These are phyloP conservation scores for Melitaea athalia DNA, from an alignment of 2,888 invertebrate genomes.

Conservation along the genomic window DNA sequence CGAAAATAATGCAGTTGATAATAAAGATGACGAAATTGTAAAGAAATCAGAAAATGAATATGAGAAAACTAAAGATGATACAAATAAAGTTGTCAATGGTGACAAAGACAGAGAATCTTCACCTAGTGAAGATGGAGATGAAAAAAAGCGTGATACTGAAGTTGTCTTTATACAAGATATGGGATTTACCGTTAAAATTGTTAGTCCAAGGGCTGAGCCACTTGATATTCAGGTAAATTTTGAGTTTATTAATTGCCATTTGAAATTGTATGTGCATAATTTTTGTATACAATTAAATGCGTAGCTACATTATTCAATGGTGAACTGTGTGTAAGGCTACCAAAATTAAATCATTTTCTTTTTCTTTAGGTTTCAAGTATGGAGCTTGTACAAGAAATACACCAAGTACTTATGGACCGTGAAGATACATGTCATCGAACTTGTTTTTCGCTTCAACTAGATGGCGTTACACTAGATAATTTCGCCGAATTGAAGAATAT, in stretches of 20 bases:
- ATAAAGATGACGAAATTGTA: slow-evolving; percentile 51
- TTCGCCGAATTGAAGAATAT: slow-evolving; percentile 99
- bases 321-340: too few species aligned
- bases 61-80: slow-evolving; percentile 63
- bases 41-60: slow-evolving; percentile 50
- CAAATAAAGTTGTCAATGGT: slow-evolving; percentile 63
- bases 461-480: slow-evolving; percentile 96
- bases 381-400: slow-evolving; percentile 98
- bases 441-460: slow-evolving; percentile 97
- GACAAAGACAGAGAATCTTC: slow-evolving; percentile 73
- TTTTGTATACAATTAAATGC: too few species aligned
- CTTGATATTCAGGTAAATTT: slow-evolving; percentile 93
- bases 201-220: slow-evolving; percentile 94
- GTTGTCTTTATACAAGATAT: slow-evolving; percentile 95
- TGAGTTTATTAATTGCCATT: slow-evolving; percentile 6
- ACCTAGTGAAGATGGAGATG: slow-evolving; percentile 79
- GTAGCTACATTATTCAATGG: background rate
- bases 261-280: slow-evolving; percentile 28
- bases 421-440: slow-evolving; percentile 99
- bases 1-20: slow-evolving; percentile 52
- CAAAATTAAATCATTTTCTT: background rate
- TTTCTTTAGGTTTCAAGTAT: slow-evolving; percentile 92
- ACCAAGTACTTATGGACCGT: slow-evolving; percentile 98
- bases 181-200: slow-evolving; percentile 96
- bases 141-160: slow-evolving; percentile 86